Evolutionary conservation across 2,113 vertebrate species (phyloP).

Genomic region (Bufo gargarizans): DNA sequence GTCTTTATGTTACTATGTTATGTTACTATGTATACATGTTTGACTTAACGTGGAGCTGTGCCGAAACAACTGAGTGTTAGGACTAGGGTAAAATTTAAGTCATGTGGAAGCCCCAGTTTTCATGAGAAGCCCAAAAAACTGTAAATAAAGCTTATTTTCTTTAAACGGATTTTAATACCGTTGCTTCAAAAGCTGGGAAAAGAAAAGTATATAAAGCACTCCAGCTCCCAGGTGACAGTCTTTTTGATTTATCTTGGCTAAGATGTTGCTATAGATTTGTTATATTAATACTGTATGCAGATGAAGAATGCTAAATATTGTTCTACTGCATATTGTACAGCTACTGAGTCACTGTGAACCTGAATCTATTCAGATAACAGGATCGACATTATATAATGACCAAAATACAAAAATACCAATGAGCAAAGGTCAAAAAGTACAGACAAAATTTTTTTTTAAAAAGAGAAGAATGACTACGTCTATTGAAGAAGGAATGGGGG

Average conservation of each 20-base stretch:
- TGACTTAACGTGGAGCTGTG: too few species aligned
- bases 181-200: not conserved
- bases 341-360: not conserved
- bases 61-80: not conserved
- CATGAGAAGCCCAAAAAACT: not conserved
- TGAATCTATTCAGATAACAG: not conserved
- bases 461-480: not conserved
- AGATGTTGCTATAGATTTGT: not conserved
- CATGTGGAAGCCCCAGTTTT: not conserved
- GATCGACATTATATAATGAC: not conserved
- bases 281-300: not conserved
- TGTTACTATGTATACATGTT: too few species aligned
- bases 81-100: not conserved
- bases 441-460: too few species aligned
- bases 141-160: not conserved
- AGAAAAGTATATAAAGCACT: not conserved
- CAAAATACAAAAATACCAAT: conserved; percentile 6
- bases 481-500: not conserved
- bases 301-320: not conserved
- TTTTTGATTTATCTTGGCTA: not conserved
- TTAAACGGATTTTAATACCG: not conserved
- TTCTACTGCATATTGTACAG: not conserved
- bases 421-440: conserved; percentile 8
- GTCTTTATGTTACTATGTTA: too few species aligned
- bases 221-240: not conserved